Evolutionary conservation across 2,888 invertebrate species (phyloP).

Genomic region (Bellardia bayeri): DNA sequence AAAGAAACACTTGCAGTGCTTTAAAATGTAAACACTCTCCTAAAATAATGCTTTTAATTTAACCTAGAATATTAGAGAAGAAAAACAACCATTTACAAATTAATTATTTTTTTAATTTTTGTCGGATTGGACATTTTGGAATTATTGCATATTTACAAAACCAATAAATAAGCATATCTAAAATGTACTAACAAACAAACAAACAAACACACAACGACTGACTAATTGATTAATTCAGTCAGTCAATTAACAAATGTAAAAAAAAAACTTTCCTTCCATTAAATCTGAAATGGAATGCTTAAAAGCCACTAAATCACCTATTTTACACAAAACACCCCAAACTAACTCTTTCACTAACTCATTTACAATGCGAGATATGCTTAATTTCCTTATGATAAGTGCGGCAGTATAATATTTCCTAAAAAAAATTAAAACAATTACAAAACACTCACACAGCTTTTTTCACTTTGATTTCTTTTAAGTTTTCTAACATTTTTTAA

Average conservation of each 20-base stretch:
- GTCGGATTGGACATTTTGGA: slow-evolving; percentile 84
- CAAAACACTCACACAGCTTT: not conserved
- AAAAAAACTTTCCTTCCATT: not conserved
- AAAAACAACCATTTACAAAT: slow-evolving; percentile 8
- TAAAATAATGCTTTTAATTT: slow-evolving; percentile 41
- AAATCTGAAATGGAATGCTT: not conserved
- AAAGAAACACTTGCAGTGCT: slow-evolving; percentile 43
- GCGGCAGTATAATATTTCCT: slow-evolving; percentile 79
- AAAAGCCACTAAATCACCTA: slow-evolving; percentile 1
- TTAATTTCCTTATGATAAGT: slow-evolving; percentile 81
- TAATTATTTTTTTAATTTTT: slow-evolving; percentile 82
- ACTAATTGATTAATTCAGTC: no score
- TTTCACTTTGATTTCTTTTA: slow-evolving; percentile 25
- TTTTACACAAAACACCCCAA: not conserved
- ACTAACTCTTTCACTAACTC: slow-evolving; percentile 19
- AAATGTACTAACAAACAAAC: slow-evolving; percentile 47
- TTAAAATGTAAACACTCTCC: slow-evolving; percentile 17
- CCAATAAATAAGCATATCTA: slow-evolving; percentile 75
- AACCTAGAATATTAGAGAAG: not conserved
- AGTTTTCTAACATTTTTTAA: not conserved
- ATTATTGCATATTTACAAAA: slow-evolving; percentile 79
- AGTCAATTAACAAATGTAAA: slow-evolving; percentile 1
- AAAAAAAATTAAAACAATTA: slow-evolving; percentile 60
- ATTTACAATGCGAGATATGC: slow-evolving; percentile 76
- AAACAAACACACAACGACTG: not conserved